Conservation (phyloP, 2,888 invertebrate species). For the Trichopoda pennipes region DNA sequence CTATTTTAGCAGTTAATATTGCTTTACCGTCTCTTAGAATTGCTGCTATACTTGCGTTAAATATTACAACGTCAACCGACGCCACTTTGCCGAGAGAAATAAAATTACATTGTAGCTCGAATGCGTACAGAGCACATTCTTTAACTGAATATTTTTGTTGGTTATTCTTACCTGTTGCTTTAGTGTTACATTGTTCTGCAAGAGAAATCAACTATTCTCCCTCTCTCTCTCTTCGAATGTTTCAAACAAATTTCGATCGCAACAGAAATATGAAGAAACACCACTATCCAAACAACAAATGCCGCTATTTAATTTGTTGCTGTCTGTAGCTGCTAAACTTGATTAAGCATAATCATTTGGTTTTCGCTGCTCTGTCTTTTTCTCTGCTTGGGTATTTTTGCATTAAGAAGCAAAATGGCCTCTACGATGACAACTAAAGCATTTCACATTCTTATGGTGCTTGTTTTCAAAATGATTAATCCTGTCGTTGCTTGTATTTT, state of each 20-base stretch:
- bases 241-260: slow-evolving; percentile 33
- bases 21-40: slow-evolving; percentile 1
- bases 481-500: too few species aligned
- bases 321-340: too few species aligned
- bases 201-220: slow-evolving; percentile 17
- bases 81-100: slow-evolving; percentile 41
- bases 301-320: too few species aligned
- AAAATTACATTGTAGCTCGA: slow-evolving; percentile 47
- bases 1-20: slow-evolving; percentile 25
- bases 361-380: too few species aligned
- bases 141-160: slow-evolving; percentile 19
- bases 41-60: neutral
- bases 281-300: too few species aligned
- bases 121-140: slow-evolving; percentile 45
- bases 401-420: too few species aligned
- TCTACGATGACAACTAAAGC: too few species aligned
- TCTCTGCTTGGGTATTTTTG: too few species aligned
- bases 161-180: slow-evolving; percentile 35
- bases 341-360: too few species aligned
- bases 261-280: too few species aligned
- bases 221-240: neutral
- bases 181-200: slow-evolving; percentile 26
- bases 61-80: slow-evolving; percentile 22
- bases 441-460: too few species aligned
- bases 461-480: too few species aligned